Conservation (phyloP, 2,113 vertebrate species). For the Nannospalax galili region DNA sequence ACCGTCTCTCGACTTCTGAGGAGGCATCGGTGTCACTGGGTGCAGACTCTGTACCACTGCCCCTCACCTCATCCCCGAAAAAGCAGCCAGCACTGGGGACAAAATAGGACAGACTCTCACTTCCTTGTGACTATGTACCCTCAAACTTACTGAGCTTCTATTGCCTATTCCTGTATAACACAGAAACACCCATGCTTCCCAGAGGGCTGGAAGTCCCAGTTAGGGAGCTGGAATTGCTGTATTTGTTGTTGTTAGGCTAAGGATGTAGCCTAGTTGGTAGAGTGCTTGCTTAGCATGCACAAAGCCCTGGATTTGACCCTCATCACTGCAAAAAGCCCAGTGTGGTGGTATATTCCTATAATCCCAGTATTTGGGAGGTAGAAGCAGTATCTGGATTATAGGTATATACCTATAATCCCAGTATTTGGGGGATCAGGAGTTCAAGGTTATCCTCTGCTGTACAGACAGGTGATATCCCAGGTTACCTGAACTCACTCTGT, state of each 20-base stretch:
- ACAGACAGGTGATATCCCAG: not conserved
- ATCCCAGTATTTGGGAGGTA: not conserved
- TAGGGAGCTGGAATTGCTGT: not conserved
- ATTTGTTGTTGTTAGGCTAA: not conserved
- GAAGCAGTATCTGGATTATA: too few relatives aligned
- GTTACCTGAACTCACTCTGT: not conserved
- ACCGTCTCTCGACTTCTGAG: slow-evolving; percentile 84
- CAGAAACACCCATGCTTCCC: accelerated
- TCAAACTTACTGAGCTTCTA: not conserved
- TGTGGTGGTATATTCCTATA: not conserved
- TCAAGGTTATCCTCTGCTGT: not conserved
- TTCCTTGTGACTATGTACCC: not conserved
- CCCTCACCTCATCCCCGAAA: slow-evolving; percentile 93
- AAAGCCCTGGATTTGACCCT: not conserved
- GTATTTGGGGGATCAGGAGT: not conserved
- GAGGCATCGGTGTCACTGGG: slow-evolving; percentile 87
- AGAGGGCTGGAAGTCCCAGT: not conserved
- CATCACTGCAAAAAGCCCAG: not conserved
- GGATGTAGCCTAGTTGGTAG: too few relatives aligned
- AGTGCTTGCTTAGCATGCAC: not conserved
- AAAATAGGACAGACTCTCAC: slow-evolving; percentile 42
- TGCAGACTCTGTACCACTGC: slow-evolving; percentile 83
- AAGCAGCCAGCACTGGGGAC: slow-evolving; percentile 94
- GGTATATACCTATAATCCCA: not conserved
- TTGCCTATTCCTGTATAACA: not conserved